Evolutionary conservation across 2,797 vertebrate genomes (phyloP), one percentile per base, ranked within the genome.

Genomic region (Clamator glandarius): DNA sequence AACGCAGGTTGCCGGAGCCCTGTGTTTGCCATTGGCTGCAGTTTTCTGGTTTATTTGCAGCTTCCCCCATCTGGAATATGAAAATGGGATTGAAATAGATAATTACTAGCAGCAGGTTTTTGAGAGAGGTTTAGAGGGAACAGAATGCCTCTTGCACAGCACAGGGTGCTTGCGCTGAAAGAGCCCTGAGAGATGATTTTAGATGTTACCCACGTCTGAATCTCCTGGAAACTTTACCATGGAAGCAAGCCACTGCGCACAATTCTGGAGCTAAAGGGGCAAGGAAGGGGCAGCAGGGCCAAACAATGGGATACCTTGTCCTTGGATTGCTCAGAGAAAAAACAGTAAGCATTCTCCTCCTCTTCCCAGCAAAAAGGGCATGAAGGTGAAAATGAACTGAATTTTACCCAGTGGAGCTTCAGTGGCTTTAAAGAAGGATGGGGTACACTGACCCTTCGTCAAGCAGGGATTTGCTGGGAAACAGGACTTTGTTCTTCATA

Each of bases 401-500:
- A 93, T 90, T 92, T 54, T 26, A 57, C 87, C 70, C 76, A 10
- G 82, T 10, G 5, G 74, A 81, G 85, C 81, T 87, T 42, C 55
- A 13, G 76, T 59, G 81, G 89, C 88, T 88, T 78, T 59, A 55
- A 25, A 57, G 97, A 75, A 94, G 97, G 86, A 99, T 99, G 99
- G 98, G 98, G 78, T 99, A 99, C 98, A 93, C 98, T 69, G 99
- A 99, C 97, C 99, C 99, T 96, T 98, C 99, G 2, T 98, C 97
- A 63, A 97, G 98, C 97, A 98, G 99, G 97, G 99, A 99, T 94
- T 95, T 99, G 96, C 97, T 99, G 96, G 99, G 99, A 90, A 99
- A 98, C 97, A 98, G 99, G 97, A 99, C 99, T 94, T 98, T 99
- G 96, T 99, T 99, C 93, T 99, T 99, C 95, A 99, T 99, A 87